These are phyloP conservation scores for Gymnosoma rotundatum DNA, from an alignment of 2,888 invertebrate genomes.

Conservation along the genomic window DNA sequence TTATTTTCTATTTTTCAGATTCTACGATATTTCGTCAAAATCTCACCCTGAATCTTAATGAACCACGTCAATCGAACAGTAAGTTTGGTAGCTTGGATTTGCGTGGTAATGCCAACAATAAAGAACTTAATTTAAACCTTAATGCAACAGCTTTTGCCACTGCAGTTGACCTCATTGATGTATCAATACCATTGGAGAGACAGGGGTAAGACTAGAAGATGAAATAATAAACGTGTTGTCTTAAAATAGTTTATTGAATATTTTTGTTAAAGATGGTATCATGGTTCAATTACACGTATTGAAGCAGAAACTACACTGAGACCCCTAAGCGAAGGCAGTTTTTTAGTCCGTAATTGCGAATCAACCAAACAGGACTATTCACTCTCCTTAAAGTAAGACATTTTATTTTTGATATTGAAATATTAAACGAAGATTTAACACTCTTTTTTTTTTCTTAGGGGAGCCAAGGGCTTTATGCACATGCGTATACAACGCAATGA, in stretches of 20 bases:
- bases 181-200: slow-evolving; percentile 91
- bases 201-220: slow-evolving; percentile 87
- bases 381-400: slow-evolving; percentile 94
- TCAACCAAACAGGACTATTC: slow-evolving; percentile 97
- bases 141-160: slow-evolving; percentile 83
- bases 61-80: slow-evolving; percentile 78
- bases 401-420: background rate
- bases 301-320: slow-evolving; percentile 95
- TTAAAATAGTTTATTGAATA: background rate
- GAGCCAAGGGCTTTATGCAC: slow-evolving; percentile 97
- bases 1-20: slow-evolving; percentile 80
- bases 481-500: slow-evolving; percentile 95
- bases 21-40: slow-evolving; percentile 86
- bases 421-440: background rate
- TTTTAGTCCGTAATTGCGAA: slow-evolving; percentile 96
- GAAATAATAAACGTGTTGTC: background rate
- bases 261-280: slow-evolving; percentile 91
- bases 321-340: slow-evolving; percentile 94
- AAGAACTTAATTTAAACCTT: slow-evolving; percentile 88
- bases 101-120: slow-evolving; percentile 82
- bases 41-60: slow-evolving; percentile 89
- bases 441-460: slow-evolving; percentile 85
- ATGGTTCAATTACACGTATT: slow-evolving; percentile 94
- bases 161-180: slow-evolving; percentile 90
- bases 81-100: slow-evolving; percentile 82